Percentiles rank a stretch among this genome's conserved stretches.
Evolutionary conservation across 2,888 invertebrate species (phyloP).

Genomic region (Coelinius sp.): DNA sequence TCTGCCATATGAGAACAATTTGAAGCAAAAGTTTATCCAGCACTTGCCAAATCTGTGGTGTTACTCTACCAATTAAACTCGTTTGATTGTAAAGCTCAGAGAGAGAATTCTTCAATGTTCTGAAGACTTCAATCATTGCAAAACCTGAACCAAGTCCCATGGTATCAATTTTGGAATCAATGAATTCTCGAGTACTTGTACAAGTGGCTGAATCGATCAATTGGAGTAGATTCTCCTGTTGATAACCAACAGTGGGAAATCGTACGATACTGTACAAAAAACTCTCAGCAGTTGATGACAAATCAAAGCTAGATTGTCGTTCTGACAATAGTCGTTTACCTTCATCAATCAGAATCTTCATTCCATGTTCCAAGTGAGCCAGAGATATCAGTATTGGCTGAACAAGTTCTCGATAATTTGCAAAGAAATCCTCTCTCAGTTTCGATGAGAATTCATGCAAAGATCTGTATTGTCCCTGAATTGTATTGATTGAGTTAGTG

Average conservation of each 20-base stretch:
- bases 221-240: conserved; percentile 63
- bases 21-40: conserved; percentile 75
- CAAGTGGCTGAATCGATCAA: conserved; percentile 72
- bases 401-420: conserved; percentile 85
- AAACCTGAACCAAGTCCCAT: conserved; percentile 19
- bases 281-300: conserved; percentile 50
- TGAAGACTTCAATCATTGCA: conserved; percentile 72
- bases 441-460: conserved; percentile 74
- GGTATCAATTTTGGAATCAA: conserved; percentile 62
- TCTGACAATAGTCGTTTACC: conserved; percentile 72
- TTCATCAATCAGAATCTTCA: conserved; percentile 74
- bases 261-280: conserved; percentile 72
- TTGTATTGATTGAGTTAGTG: conserved; percentile 69
- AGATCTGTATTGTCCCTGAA: conserved; percentile 73
- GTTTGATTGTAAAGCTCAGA: conserved; percentile 79
- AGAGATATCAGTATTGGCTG: conserved; percentile 80
- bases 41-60: conserved; percentile 69
- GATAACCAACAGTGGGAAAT: conserved; percentile 71
- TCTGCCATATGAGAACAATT: conserved; percentile 82
- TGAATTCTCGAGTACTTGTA: conserved; percentile 65
- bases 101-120: conserved; percentile 80
- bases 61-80: conserved; percentile 72
- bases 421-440: conserved; percentile 73
- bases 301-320: conserved; percentile 53
- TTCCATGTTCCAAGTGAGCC: conserved; percentile 78